Percentiles rank a stretch among this genome's conserved stretches.
These are phyloP conservation scores for Tachycineta bicolor DNA, from an alignment of 2,113 vertebrate genomes.

Conservation along the genomic window DNA sequence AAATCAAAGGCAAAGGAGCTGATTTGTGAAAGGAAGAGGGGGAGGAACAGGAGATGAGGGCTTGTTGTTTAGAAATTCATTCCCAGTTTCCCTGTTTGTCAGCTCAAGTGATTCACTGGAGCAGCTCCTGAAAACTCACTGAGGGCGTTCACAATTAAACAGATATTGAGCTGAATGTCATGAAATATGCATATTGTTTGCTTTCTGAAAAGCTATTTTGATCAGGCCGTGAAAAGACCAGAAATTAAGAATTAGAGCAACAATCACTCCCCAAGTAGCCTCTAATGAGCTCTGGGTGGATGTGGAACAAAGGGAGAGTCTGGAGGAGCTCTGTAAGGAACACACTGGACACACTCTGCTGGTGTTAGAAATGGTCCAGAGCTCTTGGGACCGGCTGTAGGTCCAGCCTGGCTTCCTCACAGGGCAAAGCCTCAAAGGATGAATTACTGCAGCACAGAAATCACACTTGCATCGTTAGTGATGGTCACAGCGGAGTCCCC, in stretches of 20 bases:
- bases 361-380: background rate
- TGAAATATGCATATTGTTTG: constrained; percentile 72
- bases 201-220: constrained; percentile 58
- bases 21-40: background rate
- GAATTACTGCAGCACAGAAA: background rate
- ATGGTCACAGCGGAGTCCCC: background rate
- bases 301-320: background rate
- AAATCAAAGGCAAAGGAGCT: background rate
- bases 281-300: background rate
- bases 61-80: background rate
- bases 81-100: background rate
- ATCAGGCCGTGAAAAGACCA: constrained; percentile 37
- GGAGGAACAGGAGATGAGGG: background rate
- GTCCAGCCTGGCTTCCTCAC: background rate
- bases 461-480: background rate
- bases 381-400: background rate
- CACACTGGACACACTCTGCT: background rate
- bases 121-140: background rate
- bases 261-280: background rate
- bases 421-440: background rate
- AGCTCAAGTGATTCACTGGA: background rate
- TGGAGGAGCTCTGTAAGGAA: background rate
- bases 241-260: constrained; percentile 42
- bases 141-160: constrained; percentile 61
- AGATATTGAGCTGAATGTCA: constrained; percentile 60